phyloP scores from a whole-genome alignment of 2,797 vertebrate genomes.

The Cercopithecus diana region DNA sequence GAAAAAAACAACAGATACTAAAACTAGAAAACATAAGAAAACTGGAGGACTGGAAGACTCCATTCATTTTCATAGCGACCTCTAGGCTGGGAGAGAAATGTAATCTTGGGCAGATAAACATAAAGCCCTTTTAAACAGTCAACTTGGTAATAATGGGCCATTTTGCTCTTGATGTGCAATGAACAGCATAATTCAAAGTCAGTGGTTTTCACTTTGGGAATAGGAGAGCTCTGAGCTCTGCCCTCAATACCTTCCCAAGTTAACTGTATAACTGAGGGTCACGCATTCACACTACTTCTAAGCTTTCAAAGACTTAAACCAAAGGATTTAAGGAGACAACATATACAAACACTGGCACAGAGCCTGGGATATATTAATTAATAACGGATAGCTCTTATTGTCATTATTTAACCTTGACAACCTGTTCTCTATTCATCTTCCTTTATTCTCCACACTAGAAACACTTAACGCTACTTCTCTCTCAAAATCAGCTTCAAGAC shows the following conservation, averaged over 20 bases:
- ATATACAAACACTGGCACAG: not conserved
- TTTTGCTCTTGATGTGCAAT: not conserved
- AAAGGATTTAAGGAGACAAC: not conserved
- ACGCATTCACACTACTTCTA: not conserved
- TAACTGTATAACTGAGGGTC: not conserved
- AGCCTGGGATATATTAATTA: not conserved
- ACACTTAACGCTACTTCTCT: not conserved
- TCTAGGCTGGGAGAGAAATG: not conserved
- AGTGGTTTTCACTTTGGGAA: not conserved
- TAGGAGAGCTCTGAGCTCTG: not conserved
- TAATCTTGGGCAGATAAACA: not conserved
- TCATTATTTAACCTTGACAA: not conserved
- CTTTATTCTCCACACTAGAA: not conserved
- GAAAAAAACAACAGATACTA: not conserved
- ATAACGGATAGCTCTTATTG: not conserved
- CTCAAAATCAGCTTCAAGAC: not conserved
- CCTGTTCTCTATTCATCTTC: not conserved
- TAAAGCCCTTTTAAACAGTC: not conserved
- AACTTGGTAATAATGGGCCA: not conserved
- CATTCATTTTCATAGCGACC: not conserved
- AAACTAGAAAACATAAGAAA: not conserved
- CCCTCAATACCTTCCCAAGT: not conserved
- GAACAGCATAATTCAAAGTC: not conserved
- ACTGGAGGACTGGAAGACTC: not conserved
- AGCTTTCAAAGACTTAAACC: not conserved